These are phyloP conservation scores for Scolanthus callimorphus DNA, from an alignment of 92 coral and sea anemone species.

Conservation along the genomic window DNA sequence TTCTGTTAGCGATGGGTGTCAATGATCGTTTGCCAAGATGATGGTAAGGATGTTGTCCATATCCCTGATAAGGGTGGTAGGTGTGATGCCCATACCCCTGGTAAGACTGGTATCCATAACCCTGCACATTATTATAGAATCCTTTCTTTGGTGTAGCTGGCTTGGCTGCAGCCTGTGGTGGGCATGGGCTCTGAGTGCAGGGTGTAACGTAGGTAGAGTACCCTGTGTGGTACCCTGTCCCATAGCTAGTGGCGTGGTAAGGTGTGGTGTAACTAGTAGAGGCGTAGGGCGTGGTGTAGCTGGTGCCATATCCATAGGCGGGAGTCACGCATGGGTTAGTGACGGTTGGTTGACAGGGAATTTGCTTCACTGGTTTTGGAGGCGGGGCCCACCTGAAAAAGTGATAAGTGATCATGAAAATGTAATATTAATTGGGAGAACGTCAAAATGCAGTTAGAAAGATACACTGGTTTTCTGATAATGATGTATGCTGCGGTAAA, in stretches of 20 bases:
- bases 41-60: not conserved
- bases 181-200: conserved; percentile 38
- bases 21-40: not conserved
- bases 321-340: conserved; percentile 14
- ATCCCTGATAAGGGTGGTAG: not conserved
- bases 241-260: too few species aligned
- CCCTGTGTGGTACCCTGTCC: conserved; percentile 4
- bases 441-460: too few species aligned
- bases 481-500: too few species aligned
- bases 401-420: not conserved
- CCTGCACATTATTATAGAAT: too few species aligned
- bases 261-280: too few species aligned
- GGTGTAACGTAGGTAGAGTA: conserved; percentile 25
- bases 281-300: conserved; percentile 7
- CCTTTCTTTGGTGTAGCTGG: too few species aligned
- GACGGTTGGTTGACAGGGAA: not conserved
- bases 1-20: too few species aligned
- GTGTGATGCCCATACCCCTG: too few species aligned
- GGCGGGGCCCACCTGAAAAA: conserved; percentile 12
- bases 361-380: conserved; percentile 7
- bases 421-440: too few species aligned
- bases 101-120: too few species aligned
- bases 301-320: not conserved
- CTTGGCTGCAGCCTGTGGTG: conserved; percentile 19
- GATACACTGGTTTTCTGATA: too few species aligned